These are phyloP conservation scores for Trichosurus vulpecula DNA, from an alignment of 2,797 vertebrate genomes.

Conservation along the genomic window DNA sequence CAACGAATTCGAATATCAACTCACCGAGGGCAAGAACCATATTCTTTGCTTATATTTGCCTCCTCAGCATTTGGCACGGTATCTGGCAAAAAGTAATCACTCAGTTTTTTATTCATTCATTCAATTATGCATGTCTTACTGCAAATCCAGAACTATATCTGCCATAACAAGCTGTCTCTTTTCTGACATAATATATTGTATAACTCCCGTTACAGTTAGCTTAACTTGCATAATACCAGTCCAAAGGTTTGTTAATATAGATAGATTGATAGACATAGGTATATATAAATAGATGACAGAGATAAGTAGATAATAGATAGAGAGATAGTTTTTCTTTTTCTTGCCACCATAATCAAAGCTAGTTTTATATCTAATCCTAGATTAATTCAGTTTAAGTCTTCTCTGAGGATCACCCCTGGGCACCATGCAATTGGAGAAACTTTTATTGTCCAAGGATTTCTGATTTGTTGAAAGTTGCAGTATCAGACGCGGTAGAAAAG, in stretches of 20 bases:
- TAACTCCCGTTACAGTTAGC: not conserved
- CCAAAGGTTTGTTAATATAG: not conserved
- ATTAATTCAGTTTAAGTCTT: not conserved
- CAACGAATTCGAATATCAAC: not conserved
- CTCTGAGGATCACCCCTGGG: not conserved
- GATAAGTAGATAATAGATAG: not conserved
- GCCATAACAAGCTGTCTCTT: not conserved
- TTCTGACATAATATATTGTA: not conserved
- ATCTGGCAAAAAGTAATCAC: not conserved
- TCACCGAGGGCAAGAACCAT: not conserved
- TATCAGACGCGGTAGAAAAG: not conserved
- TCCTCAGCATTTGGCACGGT: not conserved
- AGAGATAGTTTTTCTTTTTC: not conserved
- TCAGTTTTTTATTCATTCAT: not conserved
- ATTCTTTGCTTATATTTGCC: not conserved
- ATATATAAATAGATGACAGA: not conserved
- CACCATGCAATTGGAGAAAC: slow-evolving; percentile 46
- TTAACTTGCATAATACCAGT: not conserved
- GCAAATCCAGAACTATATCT: not conserved
- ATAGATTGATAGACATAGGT: not conserved
- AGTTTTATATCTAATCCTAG: not conserved
- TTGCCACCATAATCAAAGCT: not conserved
- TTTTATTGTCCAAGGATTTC: slow-evolving; percentile 57
- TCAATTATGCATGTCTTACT: not conserved
- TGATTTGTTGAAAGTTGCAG: slow-evolving; percentile 55